Evolutionary conservation across 2,113 vertebrate species (phyloP), one percentile per base, ranked within the genome.

Genomic region (Platycercus adscitus): DNA sequence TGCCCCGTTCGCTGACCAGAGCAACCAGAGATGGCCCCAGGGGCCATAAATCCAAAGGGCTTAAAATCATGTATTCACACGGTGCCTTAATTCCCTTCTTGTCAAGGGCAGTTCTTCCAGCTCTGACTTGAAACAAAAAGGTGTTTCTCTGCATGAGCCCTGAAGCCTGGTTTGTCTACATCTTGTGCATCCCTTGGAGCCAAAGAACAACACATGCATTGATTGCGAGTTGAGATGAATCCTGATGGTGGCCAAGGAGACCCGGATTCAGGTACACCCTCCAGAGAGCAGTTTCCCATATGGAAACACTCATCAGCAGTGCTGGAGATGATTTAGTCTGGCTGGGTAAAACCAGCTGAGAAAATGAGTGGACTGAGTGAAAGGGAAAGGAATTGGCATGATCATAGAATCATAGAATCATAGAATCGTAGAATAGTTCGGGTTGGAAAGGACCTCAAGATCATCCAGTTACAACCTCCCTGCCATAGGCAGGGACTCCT

Each of bases 1-100:
- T 84, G 39, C 77, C 66, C 73, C 84, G 70, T 61, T 76, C 46
- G 37, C 86, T 95, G 93, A 92, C 81, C 96, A 68, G 76, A 72
- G 58, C 65, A 31, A 64, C 33, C 56, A 76, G 86, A 78, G 56
- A 26, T 2, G 13, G 77, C 65, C 81, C 72, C 82, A 90, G 63
- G 56, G 56, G 33, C 56, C 33, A 84, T 37, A 86, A 89, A 86
- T n/a, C 55, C 61, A 49, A 44, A 55, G 44, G 20, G n/a, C 47
- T 72, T 53, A 60, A 84, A 86, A 71, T 7, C 31, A 24, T 78
- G 25, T 35, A 21, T 95, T 86, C 83, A 39, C 35, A 47, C 5
- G 20, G 43, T 2, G 14, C 14, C 56, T 86, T 86, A 88, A 70
- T 9, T 93, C 39, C 15, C 28, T 63, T 41, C 66, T 69, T 43